Percentiles rank a stretch among this genome's conserved stretches.
Conservation (phyloP, 2,113 vertebrate genomes). For the Elephas maximus region DNA sequence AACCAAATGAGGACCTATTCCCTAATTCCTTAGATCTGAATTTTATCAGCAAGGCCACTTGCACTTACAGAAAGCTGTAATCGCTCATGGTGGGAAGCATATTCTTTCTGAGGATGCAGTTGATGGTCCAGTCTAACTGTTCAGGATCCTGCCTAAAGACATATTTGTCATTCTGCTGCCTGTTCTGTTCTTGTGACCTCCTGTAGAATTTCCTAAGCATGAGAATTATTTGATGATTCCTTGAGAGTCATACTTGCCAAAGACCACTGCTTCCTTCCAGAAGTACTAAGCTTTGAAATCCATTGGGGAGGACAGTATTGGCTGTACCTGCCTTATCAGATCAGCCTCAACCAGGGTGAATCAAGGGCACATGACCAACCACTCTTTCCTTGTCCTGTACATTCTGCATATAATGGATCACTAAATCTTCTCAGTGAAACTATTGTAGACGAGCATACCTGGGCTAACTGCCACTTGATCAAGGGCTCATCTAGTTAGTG, state of each 20-base stretch:
- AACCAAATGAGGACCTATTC: constrained; percentile 66
- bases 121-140: not conserved
- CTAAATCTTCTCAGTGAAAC: not conserved
- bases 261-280: not conserved
- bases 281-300: not conserved
- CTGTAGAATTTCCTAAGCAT: not conserved
- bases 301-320: not conserved
- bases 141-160: not conserved
- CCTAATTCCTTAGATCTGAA: constrained; percentile 51
- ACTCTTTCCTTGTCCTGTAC: not conserved
- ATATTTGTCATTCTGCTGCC: fast-evolving
- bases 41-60: constrained; percentile 69
- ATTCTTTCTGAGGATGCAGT: not conserved
- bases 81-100: not conserved
- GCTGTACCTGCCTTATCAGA: not conserved
- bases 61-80: constrained; percentile 61
- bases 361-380: not conserved
- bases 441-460: not conserved
- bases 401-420: not conserved
- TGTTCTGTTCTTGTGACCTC: not conserved
- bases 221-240: not conserved
- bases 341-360: not conserved
- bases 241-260: not conserved
- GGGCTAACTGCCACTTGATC: not conserved
- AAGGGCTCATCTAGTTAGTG: not conserved